These are phyloP conservation scores for Puntigrus tetrazona DNA, from an alignment of 2,113 vertebrate species.

Conservation along the genomic window DNA sequence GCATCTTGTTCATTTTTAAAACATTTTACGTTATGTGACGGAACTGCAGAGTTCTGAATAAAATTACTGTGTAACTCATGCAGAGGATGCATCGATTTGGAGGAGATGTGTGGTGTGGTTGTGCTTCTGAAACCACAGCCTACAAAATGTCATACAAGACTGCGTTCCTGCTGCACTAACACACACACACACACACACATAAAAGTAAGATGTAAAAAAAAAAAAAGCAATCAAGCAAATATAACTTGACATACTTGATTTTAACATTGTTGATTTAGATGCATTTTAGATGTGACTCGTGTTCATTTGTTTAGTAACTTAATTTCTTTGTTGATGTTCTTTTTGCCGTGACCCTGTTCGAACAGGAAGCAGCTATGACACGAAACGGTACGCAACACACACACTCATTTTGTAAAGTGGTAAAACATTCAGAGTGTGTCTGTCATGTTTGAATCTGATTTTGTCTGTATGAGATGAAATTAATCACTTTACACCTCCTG, in stretches of 20 bases:
- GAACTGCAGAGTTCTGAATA: neutral
- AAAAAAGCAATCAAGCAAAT: neutral
- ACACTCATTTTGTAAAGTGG: constrained; percentile 17
- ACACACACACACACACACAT: neutral
- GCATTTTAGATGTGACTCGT: neutral
- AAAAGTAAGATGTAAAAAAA: neutral
- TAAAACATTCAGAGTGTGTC: constrained; percentile 4
- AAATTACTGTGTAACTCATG: neutral
- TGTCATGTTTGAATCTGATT: constrained; percentile 14
- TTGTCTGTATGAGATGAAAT: constrained; percentile 16
- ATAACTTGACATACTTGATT: neutral
- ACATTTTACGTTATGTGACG: neutral
- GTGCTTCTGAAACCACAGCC: constrained; percentile 14
- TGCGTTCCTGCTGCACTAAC: neutral
- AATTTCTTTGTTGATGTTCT: neutral
- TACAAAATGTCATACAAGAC: neutral
- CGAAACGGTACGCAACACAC: constrained; percentile 28
- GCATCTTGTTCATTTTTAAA: neutral
- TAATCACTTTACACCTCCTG: neutral
- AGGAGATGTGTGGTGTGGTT: neutral
- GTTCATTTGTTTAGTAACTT: neutral
- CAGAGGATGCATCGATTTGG: neutral
- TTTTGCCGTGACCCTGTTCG: constrained; percentile 31
- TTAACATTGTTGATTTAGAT: neutral
- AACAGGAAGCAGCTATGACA: constrained; percentile 53